Conservation (phyloP, 2,888 invertebrate genomes). For the Tenthredo mesomela region DNA sequence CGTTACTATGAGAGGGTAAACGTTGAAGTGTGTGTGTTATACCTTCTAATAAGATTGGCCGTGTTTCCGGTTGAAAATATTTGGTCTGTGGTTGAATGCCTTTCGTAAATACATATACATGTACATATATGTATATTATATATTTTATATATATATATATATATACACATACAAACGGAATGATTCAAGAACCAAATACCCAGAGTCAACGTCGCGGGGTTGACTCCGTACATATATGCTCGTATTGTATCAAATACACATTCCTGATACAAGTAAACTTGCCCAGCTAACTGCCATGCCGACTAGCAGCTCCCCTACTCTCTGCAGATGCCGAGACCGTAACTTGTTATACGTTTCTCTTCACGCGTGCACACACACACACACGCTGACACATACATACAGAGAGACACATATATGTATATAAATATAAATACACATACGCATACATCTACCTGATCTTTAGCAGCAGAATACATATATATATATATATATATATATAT, state of each 20-base stretch:
- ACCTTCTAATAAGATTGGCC: slow-evolving; percentile 28
- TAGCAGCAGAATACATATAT: not conserved
- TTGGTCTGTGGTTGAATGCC: slow-evolving; percentile 75
- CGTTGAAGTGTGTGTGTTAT: not conserved
- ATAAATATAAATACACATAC: not conserved
- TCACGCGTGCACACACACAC: not conserved
- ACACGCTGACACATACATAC: not conserved
- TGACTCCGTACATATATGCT: slow-evolving; percentile 72
- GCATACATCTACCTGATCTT: not conserved
- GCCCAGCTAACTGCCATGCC: slow-evolving; percentile 23
- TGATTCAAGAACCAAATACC: slow-evolving; percentile 77
- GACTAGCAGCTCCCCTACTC: slow-evolving; percentile 2
- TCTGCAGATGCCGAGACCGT: not conserved
- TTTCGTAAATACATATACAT: slow-evolving; percentile 61
- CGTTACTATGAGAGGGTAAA: not conserved
- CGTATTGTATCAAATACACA: slow-evolving; percentile 67
- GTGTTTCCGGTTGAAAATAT: slow-evolving; percentile 69
- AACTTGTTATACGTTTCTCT: slow-evolving; percentile 28
- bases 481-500: not conserved
- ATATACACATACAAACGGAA: slow-evolving; percentile 60
- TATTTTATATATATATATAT: not conserved
- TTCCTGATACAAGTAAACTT: slow-evolving; percentile 13
- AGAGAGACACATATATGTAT: not conserved
- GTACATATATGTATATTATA: not conserved
- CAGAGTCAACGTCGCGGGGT: slow-evolving; percentile 74